Evolutionary conservation across 2,113 vertebrate genomes (phyloP).

Genomic region (Elgaria multicarinata): DNA sequence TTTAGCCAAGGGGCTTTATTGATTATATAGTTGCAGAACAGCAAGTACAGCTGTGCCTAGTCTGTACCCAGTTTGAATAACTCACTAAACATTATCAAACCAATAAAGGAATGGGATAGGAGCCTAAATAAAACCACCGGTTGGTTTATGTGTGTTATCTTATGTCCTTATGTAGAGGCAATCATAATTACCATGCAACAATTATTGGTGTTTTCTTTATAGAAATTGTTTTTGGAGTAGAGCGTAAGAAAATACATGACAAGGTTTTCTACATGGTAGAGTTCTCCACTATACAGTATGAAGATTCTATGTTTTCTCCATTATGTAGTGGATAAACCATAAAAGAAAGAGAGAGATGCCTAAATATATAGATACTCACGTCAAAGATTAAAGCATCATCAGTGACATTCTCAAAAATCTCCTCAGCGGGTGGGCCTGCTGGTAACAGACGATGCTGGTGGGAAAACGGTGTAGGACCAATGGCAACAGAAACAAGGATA

Average conservation of each 20-base stretch:
- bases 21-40: background rate
- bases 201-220: no score
- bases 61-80: no score
- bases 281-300: no score
- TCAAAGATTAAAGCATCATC: background rate
- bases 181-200: background rate
- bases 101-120: background rate
- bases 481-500: background rate
- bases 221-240: background rate
- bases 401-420: background rate
- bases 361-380: no score
- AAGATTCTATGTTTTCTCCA: no score
- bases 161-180: background rate
- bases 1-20: background rate
- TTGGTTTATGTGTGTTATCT: background rate
- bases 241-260: background rate
- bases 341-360: background rate
- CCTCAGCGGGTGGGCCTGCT: background rate
- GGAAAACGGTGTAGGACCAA: background rate
- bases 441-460: background rate
- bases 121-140: background rate
- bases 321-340: background rate
- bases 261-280: no score
- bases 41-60: background rate
- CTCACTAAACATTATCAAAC: background rate